Evolutionary conservation across 1,140 invertebrate genomes (phyloP), one percentile per base, ranked within the genome.

Genomic region (Calosoma granatense): DNA sequence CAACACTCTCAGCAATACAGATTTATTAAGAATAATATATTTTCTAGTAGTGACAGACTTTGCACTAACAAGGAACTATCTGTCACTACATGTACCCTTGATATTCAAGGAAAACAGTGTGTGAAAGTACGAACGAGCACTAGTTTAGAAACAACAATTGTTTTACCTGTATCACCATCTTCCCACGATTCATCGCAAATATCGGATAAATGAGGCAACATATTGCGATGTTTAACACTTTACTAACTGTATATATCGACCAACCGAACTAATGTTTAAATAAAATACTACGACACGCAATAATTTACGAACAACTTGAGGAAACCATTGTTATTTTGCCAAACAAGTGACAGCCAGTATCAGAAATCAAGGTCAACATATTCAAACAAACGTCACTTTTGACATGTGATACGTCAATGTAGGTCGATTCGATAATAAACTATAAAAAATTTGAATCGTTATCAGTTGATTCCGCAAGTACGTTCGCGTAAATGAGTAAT

Each of bases 311-410:
- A 11, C 17, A 12, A 47, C 41, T 9, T 17, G 41, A 47, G 41
- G 41, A 47, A 17, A 47, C 15, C 41, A 47, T 47, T 47, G 41
- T 47, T 47, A 47, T 47, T 47, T 47, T 47, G 17, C 41, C 41
- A 47, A 47, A 47, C 41, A 47, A 47, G 41, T 47, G 41, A 47
- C 41, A 47, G 41, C 41, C 41, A 47, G 41, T 30, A 30, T 47
- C 6, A 47, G 17, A 17, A 47, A 47, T 47, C 41, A 47, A 47
- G 41, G 41, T 47, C 41, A 47, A 47, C 6, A 6, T 47, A 12
- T 47, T 47, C 41, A 47, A 47, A 47, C 15, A 47, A 47, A 47
- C 41, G 41, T 47, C 41, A 47, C 9, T 47, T 47, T 17, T 47
- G 41, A 47, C 41, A 47, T 47, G 41, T 47, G 6, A 11, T 47